Conservation (phyloP, 64 coral and sea anemone genomes). For the Acropora tenuis region DNA sequence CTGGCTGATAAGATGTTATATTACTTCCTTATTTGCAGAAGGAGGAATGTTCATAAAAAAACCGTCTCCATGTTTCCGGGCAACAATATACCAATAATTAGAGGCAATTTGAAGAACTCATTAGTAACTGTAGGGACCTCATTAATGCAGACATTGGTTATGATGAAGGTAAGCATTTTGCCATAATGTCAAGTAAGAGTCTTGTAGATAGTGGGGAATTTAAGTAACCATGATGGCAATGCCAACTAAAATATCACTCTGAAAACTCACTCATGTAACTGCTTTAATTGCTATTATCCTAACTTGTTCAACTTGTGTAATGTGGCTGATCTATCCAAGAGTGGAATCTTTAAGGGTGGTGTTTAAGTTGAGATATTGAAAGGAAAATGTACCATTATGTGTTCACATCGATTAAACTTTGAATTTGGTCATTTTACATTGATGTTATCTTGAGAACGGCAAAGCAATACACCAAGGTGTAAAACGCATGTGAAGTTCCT, state of each 20-base stretch:
- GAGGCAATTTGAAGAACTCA: constrained; percentile 15
- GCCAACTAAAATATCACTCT: constrained; percentile 3
- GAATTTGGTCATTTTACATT: background rate
- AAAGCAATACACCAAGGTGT: background rate
- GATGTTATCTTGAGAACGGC: background rate
- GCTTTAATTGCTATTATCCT: constrained; percentile 16
- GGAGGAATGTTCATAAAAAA: constrained; percentile 3
- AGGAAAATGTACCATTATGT: background rate
- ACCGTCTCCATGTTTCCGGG: constrained; percentile 27
- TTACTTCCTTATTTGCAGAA: background rate
- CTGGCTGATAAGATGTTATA: constrained; percentile 19
- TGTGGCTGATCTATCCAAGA: background rate
- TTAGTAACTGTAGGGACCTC: constrained; percentile 6
- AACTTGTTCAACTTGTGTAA: background rate
- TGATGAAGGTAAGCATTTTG: constrained; percentile 57
- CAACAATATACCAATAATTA: constrained; percentile 34
- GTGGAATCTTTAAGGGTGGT: background rate
- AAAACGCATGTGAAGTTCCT: background rate
- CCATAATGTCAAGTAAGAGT: constrained; percentile 10
- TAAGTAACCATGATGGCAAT: constrained; percentile 5
- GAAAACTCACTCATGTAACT: constrained; percentile 9
- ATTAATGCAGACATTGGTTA: constrained; percentile 45
- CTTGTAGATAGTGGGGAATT: constrained; percentile 10
- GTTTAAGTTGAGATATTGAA: constrained; percentile 5
- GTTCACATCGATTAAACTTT: no score